Evolutionary conservation across 92 coral and sea anemone genomes (phyloP), one percentile per base, ranked within the genome.

Genomic region (Hydrozoanthus gracilis): DNA sequence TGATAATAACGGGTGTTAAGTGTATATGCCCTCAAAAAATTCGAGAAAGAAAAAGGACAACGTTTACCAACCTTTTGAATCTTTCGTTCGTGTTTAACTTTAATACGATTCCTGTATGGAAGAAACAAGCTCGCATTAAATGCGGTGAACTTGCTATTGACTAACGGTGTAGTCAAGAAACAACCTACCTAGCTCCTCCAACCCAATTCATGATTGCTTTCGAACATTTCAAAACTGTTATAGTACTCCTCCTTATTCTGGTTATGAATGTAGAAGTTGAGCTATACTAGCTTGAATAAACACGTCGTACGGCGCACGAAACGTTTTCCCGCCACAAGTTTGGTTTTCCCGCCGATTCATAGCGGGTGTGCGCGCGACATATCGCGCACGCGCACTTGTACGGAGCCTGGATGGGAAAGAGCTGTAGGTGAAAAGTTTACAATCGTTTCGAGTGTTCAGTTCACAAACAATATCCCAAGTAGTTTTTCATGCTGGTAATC

Each of bases 131-230:
- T 55, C 16, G 8, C 9, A 18, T 44, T 18, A 8, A 14, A 15
- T 48, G 8, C 5, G 20, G 14, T 79, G 9, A 64, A 4, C 20
- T 4, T 8, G 9, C 12, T 13, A 44, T 27, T 39, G 35, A n/a
- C 56, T 46, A 8, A 46, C 3, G 18, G 46, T 51, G 9, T 4
- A 16, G 27, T 17, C 61, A 20, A n/a, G 61, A 51, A 54, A 51
- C 47, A 80, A 46, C 85, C 66, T 80, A 80, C 85, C 85, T 54
- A 48, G 85, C 85, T 18, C 85, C 85, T 80, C 85, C 85, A 6
- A 80, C 85, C 85, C 85, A 80, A 66, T 80, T 80, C 85, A 80
- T 80, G 20, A 17, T 65, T 35, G 44, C 49, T 8, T 9, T 8
- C 71, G 8, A 5, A 27, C 39, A 27, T 27, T 27, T 27, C 39